Evolutionary conservation across 2,797 vertebrate genomes (phyloP), one percentile per base, ranked within the genome.

Genomic region (Pseudotriccus pelzelni): DNA sequence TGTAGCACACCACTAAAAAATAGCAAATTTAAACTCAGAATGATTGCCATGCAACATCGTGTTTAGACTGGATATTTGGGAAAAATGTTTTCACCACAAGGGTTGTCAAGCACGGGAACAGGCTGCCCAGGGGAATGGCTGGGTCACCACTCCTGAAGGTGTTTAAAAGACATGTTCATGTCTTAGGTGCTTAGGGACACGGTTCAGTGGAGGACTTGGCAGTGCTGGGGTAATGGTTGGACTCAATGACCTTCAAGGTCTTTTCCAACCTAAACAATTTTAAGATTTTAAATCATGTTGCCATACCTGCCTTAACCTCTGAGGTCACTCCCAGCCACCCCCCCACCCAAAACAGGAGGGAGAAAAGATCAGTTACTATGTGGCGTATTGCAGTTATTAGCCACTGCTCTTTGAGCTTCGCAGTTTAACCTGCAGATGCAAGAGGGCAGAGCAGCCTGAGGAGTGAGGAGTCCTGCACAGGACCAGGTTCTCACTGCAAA

Each of bases 191-290:
- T 10, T 3, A 12, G 46, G 18, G 60, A 25, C 30, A 21, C 2
- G 39, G 25, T 5, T 44, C 60, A 34, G 50, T 5, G 24, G 2
- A 21, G 52, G 16, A 20, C 36, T 41, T 37, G 50, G 58, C 27
- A 63, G 36, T 12, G 7, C 44, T 66, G 28, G 16, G 28, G 13
- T 37, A 21, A 37, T 3, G 3, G 5, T 1, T 22, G 21, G 37
- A 13, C 60, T 52, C 1, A 0, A 37, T 39, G 53, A 30, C 12
- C 24, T 12, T 7, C 8, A 34, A 30, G 16, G 10, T 30, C 12
- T 39, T 53, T 19, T 53, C 39, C 39, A 67, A 10, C 11, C 14
- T 7, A 13, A 81, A 34, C 22, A 25, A 16, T 39, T 22, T 28
- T 25, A 25, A 44, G 24, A 10, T 21, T 34, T 34, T 12, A 53